Evolutionary conservation across 2,888 invertebrate species (phyloP).

Genomic region (Heliconius ismenius): DNA sequence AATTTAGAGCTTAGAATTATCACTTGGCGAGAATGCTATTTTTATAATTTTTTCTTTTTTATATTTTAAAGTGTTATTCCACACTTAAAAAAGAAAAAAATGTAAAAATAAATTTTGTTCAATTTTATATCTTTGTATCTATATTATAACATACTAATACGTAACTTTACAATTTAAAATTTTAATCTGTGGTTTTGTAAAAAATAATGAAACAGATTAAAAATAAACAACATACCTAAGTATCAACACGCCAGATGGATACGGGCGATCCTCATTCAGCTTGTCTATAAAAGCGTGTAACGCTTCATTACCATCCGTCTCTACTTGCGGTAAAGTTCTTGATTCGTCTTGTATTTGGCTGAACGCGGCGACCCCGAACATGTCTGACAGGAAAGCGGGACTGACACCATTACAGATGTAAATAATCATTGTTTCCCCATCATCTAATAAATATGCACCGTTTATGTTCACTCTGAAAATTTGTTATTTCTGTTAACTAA

Average conservation of each 20-base stretch:
- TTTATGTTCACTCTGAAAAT: constrained; percentile 83
- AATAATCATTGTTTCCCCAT: constrained; percentile 89
- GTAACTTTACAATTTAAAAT: too few species aligned
- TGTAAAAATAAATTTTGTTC: too few species aligned
- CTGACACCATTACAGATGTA: constrained; percentile 92
- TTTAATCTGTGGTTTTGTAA: too few species aligned
- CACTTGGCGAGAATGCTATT: too few species aligned
- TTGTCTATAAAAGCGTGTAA: constrained; percentile 90
- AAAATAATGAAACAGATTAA: too few species aligned
- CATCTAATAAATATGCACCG: constrained; percentile 96
- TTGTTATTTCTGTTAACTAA: neutral
- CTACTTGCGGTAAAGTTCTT: constrained; percentile 88
- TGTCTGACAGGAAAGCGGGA: constrained; percentile 87
- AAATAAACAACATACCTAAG: constrained; percentile 84
- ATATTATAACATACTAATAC: too few species aligned
- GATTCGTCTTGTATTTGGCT: constrained; percentile 89
- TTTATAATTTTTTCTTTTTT: too few species aligned
- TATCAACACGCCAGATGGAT: constrained; percentile 88
- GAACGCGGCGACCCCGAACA: constrained; percentile 89
- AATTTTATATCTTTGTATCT: too few species aligned
- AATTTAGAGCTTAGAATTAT: too few species aligned
- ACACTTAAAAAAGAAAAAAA: too few species aligned
- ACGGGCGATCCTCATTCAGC: constrained; percentile 93
- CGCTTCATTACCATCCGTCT: constrained; percentile 87
- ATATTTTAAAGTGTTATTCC: too few species aligned